phyloP scores from a whole-genome alignment of 2,888 invertebrate genomes.

The Drosophila demipolita region DNA sequence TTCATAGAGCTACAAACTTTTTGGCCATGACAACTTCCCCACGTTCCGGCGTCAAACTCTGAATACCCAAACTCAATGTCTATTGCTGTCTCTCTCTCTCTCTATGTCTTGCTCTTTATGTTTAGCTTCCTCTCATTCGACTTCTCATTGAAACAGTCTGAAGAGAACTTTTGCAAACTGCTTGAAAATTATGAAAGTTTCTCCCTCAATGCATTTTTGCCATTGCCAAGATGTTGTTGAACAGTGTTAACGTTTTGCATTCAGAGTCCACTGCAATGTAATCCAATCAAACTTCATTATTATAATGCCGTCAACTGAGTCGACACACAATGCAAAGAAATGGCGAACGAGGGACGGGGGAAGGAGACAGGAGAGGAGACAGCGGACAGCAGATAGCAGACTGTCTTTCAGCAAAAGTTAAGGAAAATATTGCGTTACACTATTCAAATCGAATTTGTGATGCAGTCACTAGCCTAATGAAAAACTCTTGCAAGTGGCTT shows the following conservation, averaged over 20 bases:
- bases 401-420: slow-evolving; percentile 48
- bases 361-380: neutral
- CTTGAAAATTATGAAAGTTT: slow-evolving; percentile 77
- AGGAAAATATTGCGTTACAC: slow-evolving; percentile 75
- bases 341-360: slow-evolving; percentile 11
- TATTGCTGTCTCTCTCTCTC: neutral
- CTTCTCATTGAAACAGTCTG: slow-evolving; percentile 13
- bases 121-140: neutral
- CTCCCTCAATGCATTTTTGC: slow-evolving; percentile 55
- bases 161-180: slow-evolving; percentile 65
- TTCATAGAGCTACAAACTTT: slow-evolving; percentile 70
- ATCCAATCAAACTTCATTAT: slow-evolving; percentile 78
- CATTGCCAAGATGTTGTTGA: slow-evolving; percentile 58
- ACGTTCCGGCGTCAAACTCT: slow-evolving; percentile 66
- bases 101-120: neutral
- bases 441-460: slow-evolving; percentile 73
- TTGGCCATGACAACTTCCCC: slow-evolving; percentile 75
- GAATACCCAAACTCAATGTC: slow-evolving; percentile 31
- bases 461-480: slow-evolving; percentile 48
- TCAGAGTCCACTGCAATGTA: slow-evolving; percentile 74
- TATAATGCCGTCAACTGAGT: slow-evolving; percentile 74
- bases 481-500: slow-evolving; percentile 50
- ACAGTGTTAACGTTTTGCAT: slow-evolving; percentile 76
- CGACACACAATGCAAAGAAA: slow-evolving; percentile 55
- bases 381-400: slow-evolving; percentile 3